Percentiles rank a stretch among this genome's conserved stretches.
Conservation (phyloP, 2,888 invertebrate genomes). For the Pedicia rivosa region DNA sequence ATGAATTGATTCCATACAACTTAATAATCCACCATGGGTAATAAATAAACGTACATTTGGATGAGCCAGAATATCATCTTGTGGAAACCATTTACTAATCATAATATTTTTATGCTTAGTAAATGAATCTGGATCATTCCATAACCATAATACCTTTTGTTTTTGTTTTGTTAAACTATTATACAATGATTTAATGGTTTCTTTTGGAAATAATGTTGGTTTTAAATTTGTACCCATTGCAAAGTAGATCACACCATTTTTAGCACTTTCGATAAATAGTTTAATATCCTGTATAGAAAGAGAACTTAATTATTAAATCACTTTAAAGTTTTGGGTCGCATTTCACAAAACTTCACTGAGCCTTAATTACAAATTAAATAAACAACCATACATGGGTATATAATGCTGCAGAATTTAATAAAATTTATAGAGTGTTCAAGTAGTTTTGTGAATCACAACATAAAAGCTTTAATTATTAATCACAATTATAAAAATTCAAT, state of each 20-base stretch:
- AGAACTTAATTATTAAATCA: too few species aligned
- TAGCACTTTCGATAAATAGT: conserved; percentile 26
- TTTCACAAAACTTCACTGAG: too few species aligned
- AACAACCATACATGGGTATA: too few species aligned
- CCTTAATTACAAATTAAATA: too few species aligned
- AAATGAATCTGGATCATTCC: conserved; percentile 22
- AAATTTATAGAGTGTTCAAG: too few species aligned
- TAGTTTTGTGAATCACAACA: too few species aligned
- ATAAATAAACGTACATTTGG: conserved; percentile 32
- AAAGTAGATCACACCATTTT: conserved; percentile 32
- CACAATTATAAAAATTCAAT: too few species aligned
- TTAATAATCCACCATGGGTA: conserved; percentile 33
- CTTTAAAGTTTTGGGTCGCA: too few species aligned
- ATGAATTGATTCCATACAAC: conserved; percentile 32
- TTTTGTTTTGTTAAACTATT: conserved; percentile 14
- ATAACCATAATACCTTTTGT: conserved; percentile 32
- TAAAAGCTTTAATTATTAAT: too few species aligned
- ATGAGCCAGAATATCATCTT: conserved; percentile 32
- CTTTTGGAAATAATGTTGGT: conserved; percentile 18
- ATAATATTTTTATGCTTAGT: conserved; percentile 23
- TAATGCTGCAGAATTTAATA: too few species aligned
- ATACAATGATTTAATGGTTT: conserved; percentile 10
- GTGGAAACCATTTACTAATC: conserved; percentile 33
- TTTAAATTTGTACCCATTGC: conserved; percentile 31
- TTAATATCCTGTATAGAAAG: too few species aligned